A percentile compares a stretch with the other conserved stretches of the same genome.
These are phyloP conservation scores for Drosophila fuyamai DNA, from an alignment of 1,140 invertebrate species.

Conservation along the genomic window DNA sequence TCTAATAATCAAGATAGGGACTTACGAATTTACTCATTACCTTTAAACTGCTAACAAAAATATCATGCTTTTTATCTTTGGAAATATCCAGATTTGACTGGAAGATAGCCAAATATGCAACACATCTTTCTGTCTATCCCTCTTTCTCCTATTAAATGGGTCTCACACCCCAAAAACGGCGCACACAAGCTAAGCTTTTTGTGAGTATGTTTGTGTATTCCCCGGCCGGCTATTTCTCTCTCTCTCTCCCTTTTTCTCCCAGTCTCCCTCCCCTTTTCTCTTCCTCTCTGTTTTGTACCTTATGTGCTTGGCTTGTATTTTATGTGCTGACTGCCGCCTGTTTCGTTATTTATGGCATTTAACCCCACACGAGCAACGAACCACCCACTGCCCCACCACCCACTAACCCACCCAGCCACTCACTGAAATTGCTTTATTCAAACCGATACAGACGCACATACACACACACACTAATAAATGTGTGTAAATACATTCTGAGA, in stretches of 20 bases:
- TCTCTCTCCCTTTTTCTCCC: constrained; percentile 8
- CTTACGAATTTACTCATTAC: no score
- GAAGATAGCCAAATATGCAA: constrained; percentile 13
- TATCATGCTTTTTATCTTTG: background rate
- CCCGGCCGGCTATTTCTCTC: constrained; percentile 58
- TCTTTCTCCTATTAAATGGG: constrained; percentile 16
- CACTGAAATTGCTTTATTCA: constrained; percentile 68
- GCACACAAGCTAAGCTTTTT: constrained; percentile 61
- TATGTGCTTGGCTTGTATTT: constrained; percentile 62
- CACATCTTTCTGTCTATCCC: constrained; percentile 22
- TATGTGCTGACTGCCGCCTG: constrained; percentile 69
- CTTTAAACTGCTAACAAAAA: no score
- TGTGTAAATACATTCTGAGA: constrained; percentile 3
- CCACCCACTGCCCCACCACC: constrained; percentile 26
- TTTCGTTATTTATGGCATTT: constrained; percentile 82
- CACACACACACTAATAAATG: background rate
- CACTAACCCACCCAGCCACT: constrained; percentile 40
- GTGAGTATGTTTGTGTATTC: constrained; percentile 28
- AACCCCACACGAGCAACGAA: constrained; percentile 51
- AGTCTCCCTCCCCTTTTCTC: constrained; percentile 9
- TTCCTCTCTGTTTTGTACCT: constrained; percentile 48
- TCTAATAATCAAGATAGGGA: no score
- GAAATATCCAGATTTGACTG: background rate
- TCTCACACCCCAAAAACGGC: constrained; percentile 33
- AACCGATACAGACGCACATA: constrained; percentile 9